phyloP scores from a whole-genome alignment of 1,140 invertebrate species.

The Zophobas morio region DNA sequence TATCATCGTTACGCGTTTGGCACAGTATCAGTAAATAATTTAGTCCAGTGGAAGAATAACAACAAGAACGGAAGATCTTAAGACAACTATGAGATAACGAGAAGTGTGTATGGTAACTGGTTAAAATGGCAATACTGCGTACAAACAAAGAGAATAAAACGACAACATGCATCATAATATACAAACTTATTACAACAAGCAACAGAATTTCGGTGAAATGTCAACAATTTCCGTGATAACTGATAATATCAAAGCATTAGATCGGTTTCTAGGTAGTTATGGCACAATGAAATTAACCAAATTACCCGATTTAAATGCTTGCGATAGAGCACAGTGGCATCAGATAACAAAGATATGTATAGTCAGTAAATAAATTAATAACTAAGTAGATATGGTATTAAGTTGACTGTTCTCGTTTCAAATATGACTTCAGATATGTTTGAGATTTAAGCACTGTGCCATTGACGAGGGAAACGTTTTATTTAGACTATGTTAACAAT shows the following conservation, averaged over 20 bases:
- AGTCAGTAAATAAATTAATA: slow-evolving; percentile 6
- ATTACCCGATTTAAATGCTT: slow-evolving; percentile 14
- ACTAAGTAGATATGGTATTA: slow-evolving; percentile 2
- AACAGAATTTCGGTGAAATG: slow-evolving; percentile 10
- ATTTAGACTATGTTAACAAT: slow-evolving; percentile 1
- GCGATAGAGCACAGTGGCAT: not conserved
- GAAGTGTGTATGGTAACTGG: slow-evolving; percentile 31
- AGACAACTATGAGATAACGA: slow-evolving; percentile 7
- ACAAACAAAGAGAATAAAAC: not conserved
- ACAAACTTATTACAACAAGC: slow-evolving; percentile 8
- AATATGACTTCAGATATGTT: slow-evolving; percentile 15
- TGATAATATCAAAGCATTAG: slow-evolving; percentile 3
- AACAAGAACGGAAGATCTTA: slow-evolving; percentile 23
- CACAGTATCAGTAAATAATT: slow-evolving; percentile 9
- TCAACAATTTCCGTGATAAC: not conserved
- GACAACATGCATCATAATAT: slow-evolving; percentile 5
- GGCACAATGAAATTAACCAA: slow-evolving; percentile 25
- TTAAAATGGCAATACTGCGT: slow-evolving; percentile 34
- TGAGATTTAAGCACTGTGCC: not conserved
- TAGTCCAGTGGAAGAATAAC: slow-evolving; percentile 7
- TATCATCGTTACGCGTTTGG: slow-evolving; percentile 15
- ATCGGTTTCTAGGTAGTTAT: slow-evolving; percentile 17
- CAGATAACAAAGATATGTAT: slow-evolving; percentile 6
- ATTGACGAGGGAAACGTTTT: not conserved
- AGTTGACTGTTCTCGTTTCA: not conserved